Evolutionary conservation across 2,797 vertebrate genomes (phyloP).

Genomic region (Ibycter americanus): DNA sequence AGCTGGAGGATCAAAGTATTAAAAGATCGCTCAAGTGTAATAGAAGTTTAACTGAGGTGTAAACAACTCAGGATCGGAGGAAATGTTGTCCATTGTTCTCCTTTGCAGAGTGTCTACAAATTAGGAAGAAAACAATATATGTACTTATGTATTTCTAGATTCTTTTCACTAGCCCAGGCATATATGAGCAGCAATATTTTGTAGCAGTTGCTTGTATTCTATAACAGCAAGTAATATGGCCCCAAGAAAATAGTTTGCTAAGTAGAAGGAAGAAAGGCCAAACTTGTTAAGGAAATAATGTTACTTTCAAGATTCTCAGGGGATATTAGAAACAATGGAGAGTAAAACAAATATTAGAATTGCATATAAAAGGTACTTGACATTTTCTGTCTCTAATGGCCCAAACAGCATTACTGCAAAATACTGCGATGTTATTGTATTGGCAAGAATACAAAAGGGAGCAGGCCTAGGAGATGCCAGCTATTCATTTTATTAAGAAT

Average conservation of each 20-base stretch:
- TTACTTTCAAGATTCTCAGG: constrained; percentile 59
- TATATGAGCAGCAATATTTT: background rate
- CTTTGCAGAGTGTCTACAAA: background rate
- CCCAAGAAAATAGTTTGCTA: constrained; percentile 16
- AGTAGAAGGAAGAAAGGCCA: constrained; percentile 60
- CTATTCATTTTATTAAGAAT: constrained; percentile 39
- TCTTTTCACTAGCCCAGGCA: background rate
- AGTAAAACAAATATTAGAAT: constrained; percentile 58
- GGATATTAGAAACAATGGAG: constrained; percentile 62
- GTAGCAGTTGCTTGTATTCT: background rate
- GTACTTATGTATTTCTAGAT: background rate
- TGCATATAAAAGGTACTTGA: constrained; percentile 50
- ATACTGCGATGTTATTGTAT: constrained; percentile 10
- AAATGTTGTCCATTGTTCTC: background rate
- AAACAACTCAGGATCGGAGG: background rate
- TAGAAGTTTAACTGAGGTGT: background rate
- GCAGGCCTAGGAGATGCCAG: background rate
- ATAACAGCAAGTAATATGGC: background rate
- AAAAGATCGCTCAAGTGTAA: background rate
- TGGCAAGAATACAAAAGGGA: constrained; percentile 24
- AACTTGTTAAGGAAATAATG: constrained; percentile 67
- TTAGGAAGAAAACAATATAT: background rate
- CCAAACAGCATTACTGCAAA: constrained; percentile 27
- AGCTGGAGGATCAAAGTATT: background rate
- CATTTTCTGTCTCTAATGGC: constrained; percentile 3